These are phyloP conservation scores for Scartelaos histophorus DNA, from an alignment of 2,113 vertebrate species.

Conservation along the genomic window DNA sequence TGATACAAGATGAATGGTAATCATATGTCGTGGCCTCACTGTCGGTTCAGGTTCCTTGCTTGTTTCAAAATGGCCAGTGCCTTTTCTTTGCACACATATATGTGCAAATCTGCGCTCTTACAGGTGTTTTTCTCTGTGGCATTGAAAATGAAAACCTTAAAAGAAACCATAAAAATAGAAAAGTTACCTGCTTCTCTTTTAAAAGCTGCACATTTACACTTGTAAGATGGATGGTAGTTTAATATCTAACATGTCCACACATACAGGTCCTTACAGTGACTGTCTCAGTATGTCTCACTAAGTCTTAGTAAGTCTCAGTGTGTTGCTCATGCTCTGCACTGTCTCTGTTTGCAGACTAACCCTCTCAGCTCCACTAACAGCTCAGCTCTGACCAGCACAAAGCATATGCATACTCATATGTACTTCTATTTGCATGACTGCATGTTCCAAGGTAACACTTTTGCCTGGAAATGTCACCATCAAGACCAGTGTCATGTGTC, in stretches of 20 bases:
- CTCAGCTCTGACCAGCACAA: conserved; percentile 37
- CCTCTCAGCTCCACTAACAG: conserved; percentile 60
- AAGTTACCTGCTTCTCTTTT: background rate
- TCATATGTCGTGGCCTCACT: background rate
- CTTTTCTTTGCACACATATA: background rate
- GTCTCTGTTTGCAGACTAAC: conserved; percentile 67
- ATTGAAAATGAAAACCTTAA: background rate
- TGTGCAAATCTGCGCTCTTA: background rate
- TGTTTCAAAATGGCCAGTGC: background rate
- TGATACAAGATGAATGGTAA: background rate
- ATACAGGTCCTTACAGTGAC: background rate
- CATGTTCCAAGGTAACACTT: conserved; percentile 65
- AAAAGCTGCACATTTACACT: background rate
- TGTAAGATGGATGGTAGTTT: background rate
- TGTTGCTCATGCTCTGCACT: conserved; percentile 28
- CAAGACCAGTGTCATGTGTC: conserved; percentile 31
- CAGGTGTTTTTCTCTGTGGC: background rate
- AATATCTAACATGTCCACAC: background rate
- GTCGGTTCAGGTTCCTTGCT: background rate
- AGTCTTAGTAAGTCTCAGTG: background rate
- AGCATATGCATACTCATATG: conserved; percentile 26
- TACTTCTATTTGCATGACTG: conserved; percentile 61
- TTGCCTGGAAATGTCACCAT: conserved; percentile 71
- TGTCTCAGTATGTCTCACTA: background rate
- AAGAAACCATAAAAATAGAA: background rate